Conservation (phyloP, 1,140 invertebrate species). For the Geopemphigus sp. region DNA sequence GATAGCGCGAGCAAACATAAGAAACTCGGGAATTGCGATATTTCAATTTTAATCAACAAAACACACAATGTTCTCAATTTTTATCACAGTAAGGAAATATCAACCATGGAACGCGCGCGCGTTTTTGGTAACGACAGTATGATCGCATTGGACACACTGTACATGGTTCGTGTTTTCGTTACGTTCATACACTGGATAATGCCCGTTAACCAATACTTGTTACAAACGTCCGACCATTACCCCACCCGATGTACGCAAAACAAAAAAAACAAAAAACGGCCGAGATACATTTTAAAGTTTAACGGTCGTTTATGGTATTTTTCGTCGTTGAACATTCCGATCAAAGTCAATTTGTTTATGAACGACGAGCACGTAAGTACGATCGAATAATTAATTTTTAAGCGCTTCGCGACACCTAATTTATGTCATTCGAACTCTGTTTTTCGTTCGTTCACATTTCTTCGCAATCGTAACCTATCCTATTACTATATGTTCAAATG, state of each 20-base stretch:
- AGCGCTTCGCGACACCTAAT: too few relatives aligned
- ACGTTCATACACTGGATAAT: not conserved
- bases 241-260: too few relatives aligned
- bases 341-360: not conserved
- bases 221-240: too few relatives aligned
- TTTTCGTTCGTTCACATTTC: not conserved
- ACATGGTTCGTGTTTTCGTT: not conserved
- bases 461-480: too few relatives aligned
- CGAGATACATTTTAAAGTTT: too few relatives aligned
- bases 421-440: too few relatives aligned
- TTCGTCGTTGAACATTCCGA: not conserved
- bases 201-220: too few relatives aligned
- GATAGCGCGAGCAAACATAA: not conserved
- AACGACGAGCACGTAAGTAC: not conserved
- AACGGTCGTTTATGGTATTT: not conserved
- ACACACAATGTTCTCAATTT: not conserved
- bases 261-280: too few relatives aligned
- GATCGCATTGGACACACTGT: not conserved
- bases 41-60: slow-evolving; percentile 21
- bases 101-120: not conserved
- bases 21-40: not conserved
- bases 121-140: too few relatives aligned
- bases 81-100: not conserved
- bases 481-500: too few relatives aligned
- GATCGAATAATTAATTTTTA: not conserved